A percentile compares a stretch with the other conserved stretches of the same genome.
Evolutionary conservation across 2,888 invertebrate species (phyloP).

Genomic region (Xylocampa areola): DNA sequence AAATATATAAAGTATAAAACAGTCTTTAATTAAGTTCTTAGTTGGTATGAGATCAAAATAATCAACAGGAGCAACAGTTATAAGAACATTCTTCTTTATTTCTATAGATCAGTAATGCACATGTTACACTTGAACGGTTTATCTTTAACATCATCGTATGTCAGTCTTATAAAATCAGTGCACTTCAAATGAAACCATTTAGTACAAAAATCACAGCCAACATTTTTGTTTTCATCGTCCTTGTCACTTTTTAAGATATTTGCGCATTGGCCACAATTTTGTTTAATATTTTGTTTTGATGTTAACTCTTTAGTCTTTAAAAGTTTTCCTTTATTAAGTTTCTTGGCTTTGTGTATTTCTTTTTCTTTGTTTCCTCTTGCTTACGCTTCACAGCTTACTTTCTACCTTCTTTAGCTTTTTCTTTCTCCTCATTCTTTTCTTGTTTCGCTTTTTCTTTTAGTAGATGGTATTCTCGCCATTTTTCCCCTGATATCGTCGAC

Average conservation of each 20-base stretch:
- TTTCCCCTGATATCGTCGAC: slow-evolving; percentile 26
- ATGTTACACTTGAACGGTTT: slow-evolving; percentile 17
- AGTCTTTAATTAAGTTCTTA: slow-evolving; percentile 5
- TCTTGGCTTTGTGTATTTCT: slow-evolving; percentile 25
- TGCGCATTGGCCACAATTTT: slow-evolving; percentile 24
- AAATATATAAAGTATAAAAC: slow-evolving; percentile 4
- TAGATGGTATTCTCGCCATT: slow-evolving; percentile 31
- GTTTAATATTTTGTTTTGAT: slow-evolving; percentile 21
- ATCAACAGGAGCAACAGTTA: slow-evolving; percentile 3
- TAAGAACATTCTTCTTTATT: not conserved
- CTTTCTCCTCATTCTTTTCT: slow-evolving; percentile 30
- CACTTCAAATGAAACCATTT: slow-evolving; percentile 22
- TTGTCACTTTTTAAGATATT: slow-evolving; percentile 24
- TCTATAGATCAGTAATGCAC: slow-evolving; percentile 7
- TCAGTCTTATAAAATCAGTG: slow-evolving; percentile 13
- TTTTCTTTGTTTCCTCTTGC: slow-evolving; percentile 27
- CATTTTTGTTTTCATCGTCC: slow-evolving; percentile 25
- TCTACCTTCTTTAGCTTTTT: slow-evolving; percentile 30
- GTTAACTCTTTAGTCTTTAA: slow-evolving; percentile 17
- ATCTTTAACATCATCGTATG: slow-evolving; percentile 15
- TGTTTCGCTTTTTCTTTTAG: slow-evolving; percentile 29
- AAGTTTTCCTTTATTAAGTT: slow-evolving; percentile 19
- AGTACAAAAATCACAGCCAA: slow-evolving; percentile 26
- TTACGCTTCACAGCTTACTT: slow-evolving; percentile 31
- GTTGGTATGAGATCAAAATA: slow-evolving; percentile 6